phyloP scores from a whole-genome alignment of 2,888 invertebrate genomes.

The Leptogaster cylindrica region DNA sequence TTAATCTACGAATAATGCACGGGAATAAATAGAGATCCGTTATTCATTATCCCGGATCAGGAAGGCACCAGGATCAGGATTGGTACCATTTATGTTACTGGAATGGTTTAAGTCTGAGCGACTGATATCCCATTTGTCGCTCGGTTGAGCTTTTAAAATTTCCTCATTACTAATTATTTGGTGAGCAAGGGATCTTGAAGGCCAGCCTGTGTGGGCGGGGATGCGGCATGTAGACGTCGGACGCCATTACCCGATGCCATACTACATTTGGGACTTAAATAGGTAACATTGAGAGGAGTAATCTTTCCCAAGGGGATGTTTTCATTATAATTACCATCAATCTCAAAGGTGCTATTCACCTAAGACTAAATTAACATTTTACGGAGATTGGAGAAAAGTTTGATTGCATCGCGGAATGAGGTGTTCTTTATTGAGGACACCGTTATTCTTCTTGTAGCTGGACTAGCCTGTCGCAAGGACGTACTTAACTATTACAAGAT shows the following conservation, averaged over 20 bases:
- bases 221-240: too few species aligned
- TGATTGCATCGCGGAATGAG: slow-evolving; percentile 37
- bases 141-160: slow-evolving; percentile 44
- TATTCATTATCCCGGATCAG: slow-evolving; percentile 27
- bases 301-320: slow-evolving; percentile 37
- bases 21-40: slow-evolving; percentile 24
- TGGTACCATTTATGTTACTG: slow-evolving; percentile 28
- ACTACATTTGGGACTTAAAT: background rate
- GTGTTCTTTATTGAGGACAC: slow-evolving; percentile 7
- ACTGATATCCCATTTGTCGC: slow-evolving; percentile 42
- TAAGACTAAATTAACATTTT: slow-evolving; percentile 37
- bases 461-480: background rate
- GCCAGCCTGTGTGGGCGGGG: background rate
- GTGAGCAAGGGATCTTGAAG: background rate
- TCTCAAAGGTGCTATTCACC: slow-evolving; percentile 33
- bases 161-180: slow-evolving; percentile 43
- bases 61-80: background rate
- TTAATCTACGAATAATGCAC: slow-evolving; percentile 42
- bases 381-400: slow-evolving; percentile 34
- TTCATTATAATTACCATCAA: slow-evolving; percentile 39
- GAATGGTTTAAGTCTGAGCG: slow-evolving; percentile 33
- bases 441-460: background rate
- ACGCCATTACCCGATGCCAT: background rate
- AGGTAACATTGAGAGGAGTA: slow-evolving; percentile 29
- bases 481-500: slow-evolving; percentile 5